Conservation (phyloP, 2,797 vertebrate species). For the Neosilurus hyrtlii region DNA sequence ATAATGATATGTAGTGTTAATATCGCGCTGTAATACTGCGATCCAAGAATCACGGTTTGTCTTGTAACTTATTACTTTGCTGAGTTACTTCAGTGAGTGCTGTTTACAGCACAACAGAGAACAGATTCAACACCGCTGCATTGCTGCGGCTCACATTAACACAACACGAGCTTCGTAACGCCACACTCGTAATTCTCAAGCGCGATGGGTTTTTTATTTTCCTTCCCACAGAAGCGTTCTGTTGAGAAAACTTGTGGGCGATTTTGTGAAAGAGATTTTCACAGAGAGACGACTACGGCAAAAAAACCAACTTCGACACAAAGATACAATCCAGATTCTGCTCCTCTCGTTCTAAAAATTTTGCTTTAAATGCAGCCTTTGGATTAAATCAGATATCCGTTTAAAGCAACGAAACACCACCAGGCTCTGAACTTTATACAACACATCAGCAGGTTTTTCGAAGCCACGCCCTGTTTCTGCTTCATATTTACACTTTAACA, state of each 20-base stretch:
- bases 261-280: slow-evolving; percentile 6
- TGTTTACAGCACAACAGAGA: slow-evolving; percentile 10
- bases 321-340: neutral
- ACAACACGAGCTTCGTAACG: slow-evolving; percentile 1
- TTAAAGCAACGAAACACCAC: neutral
- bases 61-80: neutral
- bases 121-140: neutral
- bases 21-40: neutral
- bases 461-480: neutral
- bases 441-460: neutral
- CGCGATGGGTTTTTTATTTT: too few species aligned
- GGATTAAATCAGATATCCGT: neutral
- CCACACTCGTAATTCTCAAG: too few species aligned
- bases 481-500: neutral
- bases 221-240: neutral
- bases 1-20: neutral
- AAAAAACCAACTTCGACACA: neutral
- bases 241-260: neutral
- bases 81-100: neutral
- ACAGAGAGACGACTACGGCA: neutral
- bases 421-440: neutral
- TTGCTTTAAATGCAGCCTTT: neutral
- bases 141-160: slow-evolving; percentile 2
- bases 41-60: neutral
- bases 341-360: neutral